These are phyloP conservation scores for Otolemur garnettii DNA, from an alignment of 2,113 vertebrate genomes.

Conservation along the genomic window DNA sequence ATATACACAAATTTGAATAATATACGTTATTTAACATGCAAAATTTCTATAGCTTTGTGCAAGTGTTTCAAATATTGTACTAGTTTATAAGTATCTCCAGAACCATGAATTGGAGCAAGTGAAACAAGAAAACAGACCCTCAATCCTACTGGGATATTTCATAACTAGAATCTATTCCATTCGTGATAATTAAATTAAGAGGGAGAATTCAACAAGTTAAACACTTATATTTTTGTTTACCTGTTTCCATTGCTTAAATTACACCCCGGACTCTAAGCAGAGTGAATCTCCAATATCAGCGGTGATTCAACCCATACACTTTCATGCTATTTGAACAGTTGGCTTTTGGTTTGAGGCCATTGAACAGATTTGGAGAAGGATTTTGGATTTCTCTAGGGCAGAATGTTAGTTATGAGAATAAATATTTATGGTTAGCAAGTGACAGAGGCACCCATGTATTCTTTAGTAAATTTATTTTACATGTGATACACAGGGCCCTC, in stretches of 20 bases:
- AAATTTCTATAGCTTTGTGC: neutral
- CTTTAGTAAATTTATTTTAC: slow-evolving; percentile 1
- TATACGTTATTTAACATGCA: slow-evolving; percentile 36
- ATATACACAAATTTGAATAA: slow-evolving; percentile 11
- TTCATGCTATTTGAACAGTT: neutral
- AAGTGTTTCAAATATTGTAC: slow-evolving; percentile 18
- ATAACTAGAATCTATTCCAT: neutral
- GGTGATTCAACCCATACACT: neutral
- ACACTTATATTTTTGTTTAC: slow-evolving; percentile 26
- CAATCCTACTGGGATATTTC: neutral
- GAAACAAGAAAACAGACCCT: slow-evolving; percentile 37
- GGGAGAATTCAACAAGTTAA: slow-evolving; percentile 43
- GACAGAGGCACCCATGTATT: neutral
- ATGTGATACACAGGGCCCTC: neutral
- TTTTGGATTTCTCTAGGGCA: neutral
- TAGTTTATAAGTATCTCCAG: slow-evolving; percentile 2
- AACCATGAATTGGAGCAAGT: neutral
- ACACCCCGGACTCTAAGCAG: neutral
- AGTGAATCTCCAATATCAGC: neutral
- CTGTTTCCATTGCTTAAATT: slow-evolving; percentile 43
- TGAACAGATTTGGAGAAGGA: neutral
- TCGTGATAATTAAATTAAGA: slow-evolving; percentile 42
- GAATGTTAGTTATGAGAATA: neutral
- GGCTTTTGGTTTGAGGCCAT: slow-evolving; percentile 9
- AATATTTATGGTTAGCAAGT: neutral